Percentiles rank a stretch among this genome's conserved stretches.
Conservation (phyloP, 2,888 invertebrate species). For the Saturnia pavonia region DNA sequence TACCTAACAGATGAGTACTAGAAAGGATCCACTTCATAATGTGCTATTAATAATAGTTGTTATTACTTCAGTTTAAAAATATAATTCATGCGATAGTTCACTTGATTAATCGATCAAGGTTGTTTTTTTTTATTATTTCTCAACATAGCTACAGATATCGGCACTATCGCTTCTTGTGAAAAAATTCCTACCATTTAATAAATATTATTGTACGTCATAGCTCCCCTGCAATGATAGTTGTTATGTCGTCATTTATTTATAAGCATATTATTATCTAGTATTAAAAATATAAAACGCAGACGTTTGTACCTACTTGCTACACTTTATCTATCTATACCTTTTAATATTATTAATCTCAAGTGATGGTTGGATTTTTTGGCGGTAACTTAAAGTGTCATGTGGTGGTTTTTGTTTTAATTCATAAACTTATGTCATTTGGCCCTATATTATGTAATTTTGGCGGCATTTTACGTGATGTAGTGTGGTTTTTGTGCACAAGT, state of each 20-base stretch:
- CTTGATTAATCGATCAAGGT: background rate
- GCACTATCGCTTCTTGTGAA: background rate
- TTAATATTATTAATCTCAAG: too few relatives aligned
- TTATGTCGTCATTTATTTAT: background rate
- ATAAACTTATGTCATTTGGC: too few relatives aligned
- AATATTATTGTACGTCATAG: conserved; percentile 4
- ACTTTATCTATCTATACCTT: too few relatives aligned
- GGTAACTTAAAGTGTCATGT: too few relatives aligned
- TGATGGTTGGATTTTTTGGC: too few relatives aligned
- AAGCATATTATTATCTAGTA: background rate
- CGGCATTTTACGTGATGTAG: too few relatives aligned
- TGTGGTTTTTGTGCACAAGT: too few relatives aligned
- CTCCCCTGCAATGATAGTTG: background rate
- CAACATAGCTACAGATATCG: conserved; percentile 4
- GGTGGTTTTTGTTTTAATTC: too few relatives aligned
- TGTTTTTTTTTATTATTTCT: background rate
- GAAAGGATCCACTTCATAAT: too few relatives aligned
- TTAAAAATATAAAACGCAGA: background rate
- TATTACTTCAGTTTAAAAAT: background rate
- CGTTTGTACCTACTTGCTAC: background rate
- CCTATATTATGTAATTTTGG: too few relatives aligned
- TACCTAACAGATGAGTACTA: too few relatives aligned
- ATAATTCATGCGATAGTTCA: background rate
- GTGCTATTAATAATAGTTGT: background rate
- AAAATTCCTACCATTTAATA: background rate